Evolutionary conservation across 2,113 vertebrate species (phyloP), one percentile per base, ranked within the genome.

Genomic region (Clarias macrocephalus): DNA sequence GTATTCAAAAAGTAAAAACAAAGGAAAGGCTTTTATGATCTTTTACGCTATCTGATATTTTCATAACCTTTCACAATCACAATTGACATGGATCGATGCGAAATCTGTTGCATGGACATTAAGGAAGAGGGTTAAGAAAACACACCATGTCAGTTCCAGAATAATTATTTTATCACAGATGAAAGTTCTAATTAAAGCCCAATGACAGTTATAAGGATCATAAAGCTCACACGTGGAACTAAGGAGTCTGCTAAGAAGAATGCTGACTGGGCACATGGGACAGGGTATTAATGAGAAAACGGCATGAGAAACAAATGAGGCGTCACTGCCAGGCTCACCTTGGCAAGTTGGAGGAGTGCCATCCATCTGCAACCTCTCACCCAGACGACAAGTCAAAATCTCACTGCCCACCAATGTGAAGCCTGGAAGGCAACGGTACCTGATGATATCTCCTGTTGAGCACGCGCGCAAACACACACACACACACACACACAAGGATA

Each of bases 311-410:
- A 89, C 54, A 80, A 72, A 86, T 72, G 83, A 82, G 66, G 80
- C 28, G 30, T 68, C 54, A 48, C 75, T 72, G 88, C 83, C 83
- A 86, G 91, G 86, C 91, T 82, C 91, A 99, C 98, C 98, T 97
- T 99, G 97, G 91, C 98, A 99, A 80, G 96, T 91, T 73, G 98
- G 98, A 84, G 98, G 96, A 70, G 95, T 93, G 90, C 96, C 96
- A 91, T 99, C 97, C 97, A 99, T 99, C 92, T 99, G 97, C 21
- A 99, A 95, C 60, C 98, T 92, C 91, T 98, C 97, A 85, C 97
- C 97, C 0, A 99, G 94, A 82, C 97, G 93, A 84, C 98, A 99
- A 1, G 98, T 99, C 92, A 99, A 93, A 91, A 99, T 97, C 92
- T 98, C 97, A 87, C 96, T 98, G 81, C 97, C 98, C 89, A 99